Conservation (phyloP, 2,797 vertebrate genomes). For the Channallabes apus region DNA sequence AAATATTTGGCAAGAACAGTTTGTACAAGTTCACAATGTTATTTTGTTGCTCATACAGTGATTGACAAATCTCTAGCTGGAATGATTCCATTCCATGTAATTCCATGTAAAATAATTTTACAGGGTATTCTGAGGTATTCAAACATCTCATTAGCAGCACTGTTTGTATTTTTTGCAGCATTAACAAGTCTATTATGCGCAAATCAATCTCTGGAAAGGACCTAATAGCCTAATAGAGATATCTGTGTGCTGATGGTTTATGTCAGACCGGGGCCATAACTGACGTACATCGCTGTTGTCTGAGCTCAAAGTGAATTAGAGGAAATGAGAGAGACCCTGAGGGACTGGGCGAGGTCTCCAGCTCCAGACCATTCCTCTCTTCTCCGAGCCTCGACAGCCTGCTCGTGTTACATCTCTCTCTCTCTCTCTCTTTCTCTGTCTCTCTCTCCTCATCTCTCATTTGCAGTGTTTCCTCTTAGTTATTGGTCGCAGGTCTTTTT, state of each 20-base stretch:
- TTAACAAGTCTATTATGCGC: not conserved
- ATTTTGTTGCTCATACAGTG: too few species aligned
- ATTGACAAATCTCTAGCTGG: not conserved
- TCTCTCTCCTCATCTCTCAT: not conserved
- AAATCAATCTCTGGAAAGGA: not conserved
- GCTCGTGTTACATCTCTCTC: not conserved
- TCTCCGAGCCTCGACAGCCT: not conserved
- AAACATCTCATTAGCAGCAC: not conserved
- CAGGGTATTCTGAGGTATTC: not conserved
- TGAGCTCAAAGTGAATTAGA: slow-evolving; percentile 44
- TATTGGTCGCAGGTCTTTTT: not conserved
- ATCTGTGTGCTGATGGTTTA: slow-evolving; percentile 36
- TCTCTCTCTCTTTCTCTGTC: too few species aligned
- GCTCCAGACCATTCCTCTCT: slow-evolving; percentile 10
- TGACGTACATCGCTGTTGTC: slow-evolving; percentile 33
- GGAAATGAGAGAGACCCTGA: slow-evolving; percentile 51
- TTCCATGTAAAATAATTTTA: not conserved
- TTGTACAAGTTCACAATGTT: too few species aligned
- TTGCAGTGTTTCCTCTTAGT: not conserved
- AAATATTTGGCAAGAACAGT: too few species aligned
- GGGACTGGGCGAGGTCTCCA: slow-evolving; percentile 54
- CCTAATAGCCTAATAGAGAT: slow-evolving; percentile 11
- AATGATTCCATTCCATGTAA: not conserved
- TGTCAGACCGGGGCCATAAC: slow-evolving; percentile 32
- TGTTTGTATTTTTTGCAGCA: slow-evolving; percentile 11